Evolutionary conservation across 2,113 vertebrate genomes (phyloP), one percentile per base, ranked within the genome.

Genomic region (Diphyllodes magnificus): DNA sequence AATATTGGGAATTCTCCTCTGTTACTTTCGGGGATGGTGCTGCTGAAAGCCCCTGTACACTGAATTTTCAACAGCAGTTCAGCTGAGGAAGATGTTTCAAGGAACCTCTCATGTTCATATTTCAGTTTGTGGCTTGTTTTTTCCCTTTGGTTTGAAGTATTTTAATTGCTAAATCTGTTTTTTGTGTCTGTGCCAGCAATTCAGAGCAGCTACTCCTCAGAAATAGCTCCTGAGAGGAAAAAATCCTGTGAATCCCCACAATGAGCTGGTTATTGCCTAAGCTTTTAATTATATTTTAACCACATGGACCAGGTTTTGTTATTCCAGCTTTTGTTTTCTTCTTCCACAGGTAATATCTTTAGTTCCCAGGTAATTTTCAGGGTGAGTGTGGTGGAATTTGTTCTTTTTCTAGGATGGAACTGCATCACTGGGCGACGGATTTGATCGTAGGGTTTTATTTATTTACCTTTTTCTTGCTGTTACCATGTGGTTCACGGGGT

Each of bases 201-300:
- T 82, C 45, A 16, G 78, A 95, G 2, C 69, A 72, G 73, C 82
- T 73, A 4, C 91, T 88, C 54, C 93, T 92, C 79, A 70, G 63
- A 90, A 91, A 85, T 17, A 88, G 78, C 56, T 96, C 91, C 93
- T 87, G 87, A 76, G 93, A 90, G 94, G 28, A 68, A 90, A 91
- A 91, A 87, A 40, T 35, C 22, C 66, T 15, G 79, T 63, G 84
- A 77, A 73, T 83, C 87, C 45, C 71, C 92, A 64, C 85, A 81
- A 68, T 88, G 51, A 86, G 50, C 91, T 73, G 73, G 12, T 69
- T 79, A 72, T 95, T 92, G 81, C 84, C 53, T 37, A 18, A 77
- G 85, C 92, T 83, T 90, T 96, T 94, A 83, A 95, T 96, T 93
- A 33, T 35, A 12, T 82, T 83, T 82, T 86, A 88, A 95, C 82